phyloP scores from a whole-genome alignment of 2,888 invertebrate genomes.

The Sepiola atlantica region DNA sequence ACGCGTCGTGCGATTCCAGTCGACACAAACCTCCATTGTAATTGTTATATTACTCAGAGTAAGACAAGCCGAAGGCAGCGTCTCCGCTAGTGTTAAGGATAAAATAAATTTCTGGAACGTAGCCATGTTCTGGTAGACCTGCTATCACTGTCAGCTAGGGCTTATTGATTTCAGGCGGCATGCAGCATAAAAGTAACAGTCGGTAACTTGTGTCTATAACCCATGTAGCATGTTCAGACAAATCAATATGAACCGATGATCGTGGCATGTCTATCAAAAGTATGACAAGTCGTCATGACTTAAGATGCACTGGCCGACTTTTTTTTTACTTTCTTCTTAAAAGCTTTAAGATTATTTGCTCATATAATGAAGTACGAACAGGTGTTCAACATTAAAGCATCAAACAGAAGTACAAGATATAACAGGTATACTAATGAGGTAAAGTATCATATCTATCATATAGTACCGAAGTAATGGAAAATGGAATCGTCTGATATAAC shows the following conservation, averaged over 20 bases:
- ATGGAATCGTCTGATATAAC: too few species aligned
- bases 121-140: not conserved
- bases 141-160: conserved; percentile 32
- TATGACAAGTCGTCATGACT: not conserved
- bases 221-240: not conserved
- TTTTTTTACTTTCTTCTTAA: not conserved
- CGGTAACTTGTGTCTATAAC: not conserved
- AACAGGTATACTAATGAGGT: not conserved
- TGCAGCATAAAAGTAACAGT: not conserved
- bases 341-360: not conserved
- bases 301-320: not conserved
- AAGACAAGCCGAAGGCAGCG: not conserved
- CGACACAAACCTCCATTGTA: not conserved
- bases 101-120: conserved; percentile 7
- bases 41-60: not conserved
- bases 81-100: not conserved
- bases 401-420: not conserved
- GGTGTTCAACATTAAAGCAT: not conserved
- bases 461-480: too few species aligned
- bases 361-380: not conserved
- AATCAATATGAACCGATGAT: not conserved
- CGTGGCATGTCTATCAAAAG: not conserved
- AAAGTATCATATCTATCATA: too few species aligned
- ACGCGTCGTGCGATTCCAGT: not conserved
- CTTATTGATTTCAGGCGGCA: not conserved